Conservation (phyloP, 2,797 vertebrate genomes). For the Fringilla coelebs region DNA sequence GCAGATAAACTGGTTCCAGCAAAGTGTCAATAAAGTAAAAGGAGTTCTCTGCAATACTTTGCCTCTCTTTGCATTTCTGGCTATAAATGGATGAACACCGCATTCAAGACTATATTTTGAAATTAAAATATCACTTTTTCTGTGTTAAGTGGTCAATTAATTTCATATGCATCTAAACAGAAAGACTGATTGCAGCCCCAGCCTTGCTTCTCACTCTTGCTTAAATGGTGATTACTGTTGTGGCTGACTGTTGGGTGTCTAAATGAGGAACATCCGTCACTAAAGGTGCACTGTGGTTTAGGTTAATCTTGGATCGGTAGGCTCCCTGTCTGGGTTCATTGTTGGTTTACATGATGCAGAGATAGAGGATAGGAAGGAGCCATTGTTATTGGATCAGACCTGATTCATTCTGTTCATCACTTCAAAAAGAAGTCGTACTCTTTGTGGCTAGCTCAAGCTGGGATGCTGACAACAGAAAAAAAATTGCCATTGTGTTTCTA, state of each 20-base stretch:
- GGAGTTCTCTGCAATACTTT: neutral
- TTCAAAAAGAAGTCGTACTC: neutral
- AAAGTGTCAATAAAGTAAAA: neutral
- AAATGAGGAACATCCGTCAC: neutral
- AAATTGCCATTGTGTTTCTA: neutral
- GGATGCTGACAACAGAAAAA: neutral
- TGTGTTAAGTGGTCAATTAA: neutral
- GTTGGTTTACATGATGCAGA: neutral
- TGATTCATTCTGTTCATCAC: neutral
- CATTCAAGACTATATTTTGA: neutral
- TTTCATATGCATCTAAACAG: neutral
- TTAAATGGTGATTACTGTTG: neutral
- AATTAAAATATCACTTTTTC: neutral
- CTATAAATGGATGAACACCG: neutral
- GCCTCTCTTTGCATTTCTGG: neutral
- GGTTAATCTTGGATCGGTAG: conserved; percentile 15
- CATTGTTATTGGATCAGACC: neutral
- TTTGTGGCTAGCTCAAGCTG: neutral
- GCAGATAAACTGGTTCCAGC: neutral
- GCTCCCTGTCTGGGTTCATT: neutral
- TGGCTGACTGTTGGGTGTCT: neutral
- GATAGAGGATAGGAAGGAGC: neutral
- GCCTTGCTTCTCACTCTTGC: neutral
- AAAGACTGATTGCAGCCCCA: neutral
- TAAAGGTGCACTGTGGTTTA: neutral